A percentile compares a stretch with the other conserved stretches of the same genome.
Evolutionary conservation across 2,888 invertebrate genomes (phyloP).

Genomic region (Acleris laterana): DNA sequence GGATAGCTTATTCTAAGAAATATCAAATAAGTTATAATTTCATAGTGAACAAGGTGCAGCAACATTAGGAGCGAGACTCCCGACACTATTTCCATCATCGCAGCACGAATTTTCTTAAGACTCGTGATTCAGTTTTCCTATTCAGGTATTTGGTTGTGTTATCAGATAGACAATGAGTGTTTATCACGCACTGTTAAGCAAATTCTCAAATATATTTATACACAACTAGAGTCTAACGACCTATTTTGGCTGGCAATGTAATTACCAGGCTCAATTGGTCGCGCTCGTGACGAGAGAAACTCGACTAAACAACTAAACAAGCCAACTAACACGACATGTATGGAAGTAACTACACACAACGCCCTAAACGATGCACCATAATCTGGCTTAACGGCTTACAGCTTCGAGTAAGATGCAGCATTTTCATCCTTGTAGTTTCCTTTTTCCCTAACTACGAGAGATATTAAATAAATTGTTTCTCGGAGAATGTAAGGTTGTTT

Average conservation of each 20-base stretch:
- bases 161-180: slow-evolving; percentile 24
- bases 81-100: not conserved
- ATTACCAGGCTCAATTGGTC: slow-evolving; percentile 33
- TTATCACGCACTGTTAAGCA: slow-evolving; percentile 30
- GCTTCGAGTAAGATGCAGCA: slow-evolving; percentile 20
- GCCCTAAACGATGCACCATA: slow-evolving; percentile 16
- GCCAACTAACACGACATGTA: slow-evolving; percentile 11
- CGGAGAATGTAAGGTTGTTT: slow-evolving; percentile 19
- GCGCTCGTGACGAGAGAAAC: slow-evolving; percentile 35
- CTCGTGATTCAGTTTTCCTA: not conserved
- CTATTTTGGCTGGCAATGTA: slow-evolving; percentile 29
- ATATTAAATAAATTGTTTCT: not conserved
- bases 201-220: slow-evolving; percentile 24
- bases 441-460: slow-evolving; percentile 11
- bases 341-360: slow-evolving; percentile 12
- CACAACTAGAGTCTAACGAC: slow-evolving; percentile 14
- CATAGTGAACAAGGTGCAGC: no score
- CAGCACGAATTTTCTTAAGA: not conserved
- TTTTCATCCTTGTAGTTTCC: slow-evolving; percentile 24
- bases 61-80: no score
- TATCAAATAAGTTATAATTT: no score
- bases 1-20: no score
- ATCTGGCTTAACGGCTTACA: slow-evolving; percentile 31
- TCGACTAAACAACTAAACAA: slow-evolving; percentile 8
- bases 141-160: slow-evolving; percentile 9